phyloP scores from a whole-genome alignment of 53 echinoderm and acorn worm species.

The Henricia sp. region DNA sequence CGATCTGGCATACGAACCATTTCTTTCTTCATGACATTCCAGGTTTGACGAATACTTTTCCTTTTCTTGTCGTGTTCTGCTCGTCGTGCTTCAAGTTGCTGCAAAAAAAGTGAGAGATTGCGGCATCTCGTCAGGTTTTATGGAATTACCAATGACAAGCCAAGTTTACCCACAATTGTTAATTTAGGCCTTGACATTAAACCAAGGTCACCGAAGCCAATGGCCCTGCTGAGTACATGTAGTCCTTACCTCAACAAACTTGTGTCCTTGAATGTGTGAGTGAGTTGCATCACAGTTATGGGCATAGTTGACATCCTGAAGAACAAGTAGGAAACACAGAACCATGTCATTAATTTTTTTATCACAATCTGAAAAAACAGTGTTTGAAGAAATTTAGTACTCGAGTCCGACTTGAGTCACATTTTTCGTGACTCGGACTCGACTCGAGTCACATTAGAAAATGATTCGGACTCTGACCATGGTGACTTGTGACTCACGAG shows the following conservation, averaged over 20 bases:
- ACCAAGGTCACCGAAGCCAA: too few species aligned
- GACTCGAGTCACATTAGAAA: too few species aligned
- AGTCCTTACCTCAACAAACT: conserved; percentile 94
- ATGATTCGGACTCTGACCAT: too few species aligned
- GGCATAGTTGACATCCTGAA: conserved; percentile 86
- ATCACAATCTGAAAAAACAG: neutral
- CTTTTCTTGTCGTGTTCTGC: conserved; percentile 93
- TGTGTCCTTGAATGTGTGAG: conserved; percentile 85
- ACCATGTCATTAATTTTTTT: neutral
- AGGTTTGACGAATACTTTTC: conserved; percentile 80
- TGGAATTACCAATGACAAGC: neutral
- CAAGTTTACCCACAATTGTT: too few species aligned
- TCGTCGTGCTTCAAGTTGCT: conserved; percentile 92
- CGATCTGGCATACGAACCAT: conserved; percentile 71
- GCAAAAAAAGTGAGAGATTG: neutral
- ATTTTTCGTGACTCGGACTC: too few species aligned
- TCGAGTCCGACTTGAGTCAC: neutral
- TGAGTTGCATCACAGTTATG: conserved; percentile 91
- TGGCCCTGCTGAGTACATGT: too few species aligned
- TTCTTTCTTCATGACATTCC: conserved; percentile 97
- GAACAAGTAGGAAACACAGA: neutral
- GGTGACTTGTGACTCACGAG: too few species aligned
- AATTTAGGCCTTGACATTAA: too few species aligned
- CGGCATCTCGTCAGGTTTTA: neutral
- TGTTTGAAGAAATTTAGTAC: neutral